A percentile compares a stretch with the other conserved stretches of the same genome.
These are phyloP conservation scores for Artemia franciscana DNA, from an alignment of 1,140 invertebrate species.

Conservation along the genomic window DNA sequence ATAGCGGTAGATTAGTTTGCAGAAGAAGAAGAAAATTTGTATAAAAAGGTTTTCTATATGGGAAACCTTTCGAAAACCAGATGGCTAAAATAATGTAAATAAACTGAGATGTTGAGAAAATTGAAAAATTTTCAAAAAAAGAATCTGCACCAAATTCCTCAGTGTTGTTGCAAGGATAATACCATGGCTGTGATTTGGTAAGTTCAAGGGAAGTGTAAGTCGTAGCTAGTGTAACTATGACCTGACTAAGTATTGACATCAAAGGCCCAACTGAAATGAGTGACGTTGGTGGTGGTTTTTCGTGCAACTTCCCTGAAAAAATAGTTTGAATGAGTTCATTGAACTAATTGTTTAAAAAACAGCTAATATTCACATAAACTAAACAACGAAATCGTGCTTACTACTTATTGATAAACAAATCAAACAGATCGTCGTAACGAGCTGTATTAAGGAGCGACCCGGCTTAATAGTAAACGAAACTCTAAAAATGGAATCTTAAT, in stretches of 20 bases:
- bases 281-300: slow-evolving; percentile 30
- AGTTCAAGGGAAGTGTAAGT: neutral
- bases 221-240: neutral
- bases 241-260: slow-evolving; percentile 18
- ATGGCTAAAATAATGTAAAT: slow-evolving; percentile 74
- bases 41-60: slow-evolving; percentile 58
- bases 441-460: too few species aligned
- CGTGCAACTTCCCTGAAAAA: slow-evolving; percentile 32
- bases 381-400: too few species aligned
- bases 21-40: slow-evolving; percentile 33
- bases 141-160: slow-evolving; percentile 15
- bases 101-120: slow-evolving; percentile 61
- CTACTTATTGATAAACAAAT: too few species aligned
- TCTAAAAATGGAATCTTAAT: too few species aligned
- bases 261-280: slow-evolving; percentile 25
- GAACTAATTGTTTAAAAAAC: too few species aligned
- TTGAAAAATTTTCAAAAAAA: slow-evolving; percentile 27
- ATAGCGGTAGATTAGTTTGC: neutral
- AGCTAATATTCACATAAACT: too few species aligned
- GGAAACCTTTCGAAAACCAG: slow-evolving; percentile 66
- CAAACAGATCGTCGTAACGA: too few species aligned
- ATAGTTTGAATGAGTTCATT: too few species aligned
- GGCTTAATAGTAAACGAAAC: too few species aligned
- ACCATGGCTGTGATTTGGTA: slow-evolving; percentile 26
- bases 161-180: slow-evolving; percentile 24